Evolutionary conservation across 2,113 vertebrate genomes (phyloP).

Genomic region (Hippocampus guttulatus): DNA sequence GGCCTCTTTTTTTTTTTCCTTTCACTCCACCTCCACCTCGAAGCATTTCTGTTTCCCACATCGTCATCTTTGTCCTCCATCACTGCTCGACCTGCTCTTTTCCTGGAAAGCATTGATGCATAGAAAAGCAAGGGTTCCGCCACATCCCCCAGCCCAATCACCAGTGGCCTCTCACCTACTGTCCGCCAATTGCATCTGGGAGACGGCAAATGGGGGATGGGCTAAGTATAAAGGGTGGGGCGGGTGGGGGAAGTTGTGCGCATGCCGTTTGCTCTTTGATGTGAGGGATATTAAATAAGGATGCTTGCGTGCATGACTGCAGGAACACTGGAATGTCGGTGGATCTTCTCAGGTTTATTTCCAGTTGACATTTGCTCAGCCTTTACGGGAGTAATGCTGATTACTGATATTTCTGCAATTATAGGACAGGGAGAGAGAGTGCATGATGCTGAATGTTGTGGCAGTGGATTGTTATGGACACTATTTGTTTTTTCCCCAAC

Average conservation of each 20-base stretch:
- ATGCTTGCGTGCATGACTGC: slow-evolving; percentile 55
- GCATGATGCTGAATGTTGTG: slow-evolving; percentile 1
- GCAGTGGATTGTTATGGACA: neutral
- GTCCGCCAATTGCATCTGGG: slow-evolving; percentile 37
- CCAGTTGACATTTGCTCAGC: slow-evolving; percentile 12
- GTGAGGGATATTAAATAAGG: slow-evolving; percentile 43
- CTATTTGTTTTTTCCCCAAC: neutral
- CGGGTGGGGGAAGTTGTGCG: slow-evolving; percentile 5
- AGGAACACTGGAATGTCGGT: slow-evolving; percentile 35
- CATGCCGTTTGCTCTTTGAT: slow-evolving; percentile 46
- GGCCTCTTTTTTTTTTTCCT: neutral
- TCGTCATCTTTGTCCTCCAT: slow-evolving; percentile 46
- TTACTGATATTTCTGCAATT: slow-evolving; percentile 1
- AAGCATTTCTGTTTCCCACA: slow-evolving; percentile 31
- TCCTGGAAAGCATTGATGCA: slow-evolving; percentile 61
- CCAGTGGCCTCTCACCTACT: slow-evolving; percentile 33
- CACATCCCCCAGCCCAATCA: slow-evolving; percentile 45
- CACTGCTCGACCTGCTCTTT: slow-evolving; percentile 27
- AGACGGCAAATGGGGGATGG: slow-evolving; percentile 26
- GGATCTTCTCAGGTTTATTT: slow-evolving; percentile 14
- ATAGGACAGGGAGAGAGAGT: neutral
- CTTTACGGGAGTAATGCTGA: slow-evolving; percentile 7
- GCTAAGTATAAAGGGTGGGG: slow-evolving; percentile 18
- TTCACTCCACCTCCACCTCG: slow-evolving; percentile 2
- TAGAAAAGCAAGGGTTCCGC: slow-evolving; percentile 44